Percentiles rank a stretch among this genome's conserved stretches.
Conservation (phyloP, 2,888 invertebrate genomes). For the Chrysomela aeneicollis region DNA sequence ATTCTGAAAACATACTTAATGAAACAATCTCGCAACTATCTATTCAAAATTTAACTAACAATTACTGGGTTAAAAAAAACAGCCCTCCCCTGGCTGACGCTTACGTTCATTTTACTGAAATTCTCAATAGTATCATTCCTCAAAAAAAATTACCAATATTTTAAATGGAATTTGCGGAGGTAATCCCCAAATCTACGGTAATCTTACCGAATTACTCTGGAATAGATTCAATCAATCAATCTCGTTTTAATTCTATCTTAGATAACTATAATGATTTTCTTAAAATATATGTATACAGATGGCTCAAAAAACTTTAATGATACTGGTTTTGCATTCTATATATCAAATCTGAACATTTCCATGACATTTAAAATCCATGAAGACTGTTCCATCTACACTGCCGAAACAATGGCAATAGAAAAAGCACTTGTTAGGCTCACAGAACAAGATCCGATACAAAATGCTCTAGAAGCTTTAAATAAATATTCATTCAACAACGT, state of each 20-base stretch:
- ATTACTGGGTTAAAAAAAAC: no score
- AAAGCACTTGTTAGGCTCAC: background rate
- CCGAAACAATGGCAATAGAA: background rate
- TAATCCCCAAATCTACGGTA: no score
- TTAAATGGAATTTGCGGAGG: no score
- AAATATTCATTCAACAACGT: background rate
- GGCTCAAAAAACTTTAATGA: background rate
- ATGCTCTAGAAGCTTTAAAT: background rate
- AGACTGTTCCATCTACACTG: no score
- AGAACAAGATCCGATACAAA: no score
- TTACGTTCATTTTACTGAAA: no score
- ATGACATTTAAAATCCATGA: background rate
- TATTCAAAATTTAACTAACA: no score
- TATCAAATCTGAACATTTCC: background rate
- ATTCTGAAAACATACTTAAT: no score
- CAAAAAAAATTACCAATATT: conserved; percentile 2
- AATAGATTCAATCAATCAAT: conserved; percentile 1
- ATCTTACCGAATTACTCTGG: no score
- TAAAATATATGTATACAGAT: conserved; percentile 2
- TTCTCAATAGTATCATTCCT: background rate
- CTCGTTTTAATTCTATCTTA: background rate
- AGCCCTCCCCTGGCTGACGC: no score
- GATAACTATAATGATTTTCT: background rate
- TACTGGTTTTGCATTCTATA: background rate
- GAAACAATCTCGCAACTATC: no score